phyloP scores from a whole-genome alignment of 2,888 invertebrate genomes.

The Caenorhabditis sp. region DNA sequence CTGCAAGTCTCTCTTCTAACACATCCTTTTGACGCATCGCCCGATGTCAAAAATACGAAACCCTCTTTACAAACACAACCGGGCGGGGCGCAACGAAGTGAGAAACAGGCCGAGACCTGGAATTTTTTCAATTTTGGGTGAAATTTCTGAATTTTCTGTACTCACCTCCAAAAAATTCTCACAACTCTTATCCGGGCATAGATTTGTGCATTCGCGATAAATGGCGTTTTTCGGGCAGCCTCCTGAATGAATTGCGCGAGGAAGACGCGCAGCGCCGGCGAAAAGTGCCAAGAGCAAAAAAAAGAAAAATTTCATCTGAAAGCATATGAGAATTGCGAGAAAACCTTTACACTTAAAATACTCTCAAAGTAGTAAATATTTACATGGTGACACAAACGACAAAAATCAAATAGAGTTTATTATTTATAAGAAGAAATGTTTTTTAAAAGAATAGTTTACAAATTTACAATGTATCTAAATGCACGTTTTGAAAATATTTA shows the following conservation, averaged over 20 bases:
- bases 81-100: constrained; percentile 52
- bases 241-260: constrained; percentile 15
- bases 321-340: not conserved
- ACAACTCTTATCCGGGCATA: constrained; percentile 51
- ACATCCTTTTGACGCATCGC: constrained; percentile 39
- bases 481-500: not conserved
- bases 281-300: not conserved
- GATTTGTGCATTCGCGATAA: constrained; percentile 46
- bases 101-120: constrained; percentile 51
- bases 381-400: not conserved
- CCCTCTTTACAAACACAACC: constrained; percentile 52
- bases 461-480: not conserved
- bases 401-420: not conserved
- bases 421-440: not conserved
- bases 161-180: constrained; percentile 25
- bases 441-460: not conserved
- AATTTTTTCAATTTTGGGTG: not conserved
- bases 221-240: constrained; percentile 44
- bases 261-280: not conserved
- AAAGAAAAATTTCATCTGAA: not conserved
- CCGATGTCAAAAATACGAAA: constrained; percentile 29
- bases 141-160: not conserved
- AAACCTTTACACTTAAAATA: not conserved
- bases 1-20: constrained; percentile 42
- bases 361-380: not conserved